Evolutionary conservation across 1,140 invertebrate genomes (phyloP).

Genomic region (Drosophila kohkoa): DNA sequence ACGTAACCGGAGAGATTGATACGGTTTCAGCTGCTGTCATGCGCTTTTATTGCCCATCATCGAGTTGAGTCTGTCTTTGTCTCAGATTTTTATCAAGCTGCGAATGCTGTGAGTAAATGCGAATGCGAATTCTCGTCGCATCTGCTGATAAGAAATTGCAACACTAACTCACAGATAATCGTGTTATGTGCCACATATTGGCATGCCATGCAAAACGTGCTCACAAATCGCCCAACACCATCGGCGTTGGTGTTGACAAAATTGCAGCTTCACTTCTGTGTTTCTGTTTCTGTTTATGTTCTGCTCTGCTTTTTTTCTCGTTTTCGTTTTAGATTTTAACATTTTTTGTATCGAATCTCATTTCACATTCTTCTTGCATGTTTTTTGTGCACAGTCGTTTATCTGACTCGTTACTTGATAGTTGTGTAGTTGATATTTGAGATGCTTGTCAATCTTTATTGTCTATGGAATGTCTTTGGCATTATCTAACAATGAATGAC

Average conservation of each 20-base stretch:
- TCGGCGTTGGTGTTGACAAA: constrained; percentile 3
- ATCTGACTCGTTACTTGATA: background rate
- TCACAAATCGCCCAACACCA: constrained; percentile 33
- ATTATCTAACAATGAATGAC: background rate
- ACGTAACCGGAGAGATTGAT: constrained; percentile 39
- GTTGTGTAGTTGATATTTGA: background rate
- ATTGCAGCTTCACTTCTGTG: background rate
- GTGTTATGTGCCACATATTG: constrained; percentile 21
- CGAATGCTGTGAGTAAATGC: constrained; percentile 35
- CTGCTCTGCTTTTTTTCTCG: background rate
- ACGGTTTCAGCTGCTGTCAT: background rate
- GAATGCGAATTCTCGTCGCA: constrained; percentile 16
- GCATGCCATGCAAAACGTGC: constrained; percentile 49
- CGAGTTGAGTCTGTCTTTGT: background rate
- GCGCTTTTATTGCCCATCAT: constrained; percentile 39
- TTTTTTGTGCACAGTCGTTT: background rate
- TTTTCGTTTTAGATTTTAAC: background rate
- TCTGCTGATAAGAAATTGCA: constrained; percentile 33
- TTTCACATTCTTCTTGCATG: constrained; percentile 13
- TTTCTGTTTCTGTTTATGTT: constrained; percentile 16
- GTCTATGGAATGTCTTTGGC: background rate
- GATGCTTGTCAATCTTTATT: background rate
- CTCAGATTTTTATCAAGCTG: constrained; percentile 34
- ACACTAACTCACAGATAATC: constrained; percentile 22
- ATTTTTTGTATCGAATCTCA: background rate